Evolutionary conservation across 2,113 vertebrate genomes (phyloP).

Genomic region (Opisthocomus hoazin): DNA sequence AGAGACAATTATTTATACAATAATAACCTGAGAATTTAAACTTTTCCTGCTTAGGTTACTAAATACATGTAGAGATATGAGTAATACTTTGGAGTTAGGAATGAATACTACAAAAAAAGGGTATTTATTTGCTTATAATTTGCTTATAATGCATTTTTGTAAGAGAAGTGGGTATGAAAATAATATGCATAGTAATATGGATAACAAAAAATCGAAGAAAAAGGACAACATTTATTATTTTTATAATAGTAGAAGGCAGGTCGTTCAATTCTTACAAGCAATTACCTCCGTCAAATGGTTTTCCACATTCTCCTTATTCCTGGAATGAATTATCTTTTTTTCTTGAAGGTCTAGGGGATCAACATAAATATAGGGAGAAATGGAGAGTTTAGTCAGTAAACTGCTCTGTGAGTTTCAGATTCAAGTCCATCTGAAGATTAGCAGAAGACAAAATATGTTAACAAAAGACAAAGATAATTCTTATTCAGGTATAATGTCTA

Average conservation of each 20-base stretch:
- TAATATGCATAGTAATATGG: background rate
- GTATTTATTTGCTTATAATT: background rate
- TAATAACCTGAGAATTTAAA: background rate
- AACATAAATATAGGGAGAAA: background rate
- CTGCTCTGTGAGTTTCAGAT: background rate
- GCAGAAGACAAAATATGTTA: background rate
- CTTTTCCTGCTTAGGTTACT: background rate
- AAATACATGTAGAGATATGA: background rate
- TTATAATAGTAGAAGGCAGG: background rate
- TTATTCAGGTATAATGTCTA: too few species aligned
- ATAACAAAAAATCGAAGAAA: background rate
- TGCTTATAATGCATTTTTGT: background rate
- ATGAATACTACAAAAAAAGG: background rate
- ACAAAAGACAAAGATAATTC: background rate
- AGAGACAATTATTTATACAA: background rate
- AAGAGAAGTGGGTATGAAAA: background rate
- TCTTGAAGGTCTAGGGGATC: background rate
- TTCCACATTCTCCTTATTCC: background rate
- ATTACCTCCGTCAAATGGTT: background rate
- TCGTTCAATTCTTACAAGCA: background rate
- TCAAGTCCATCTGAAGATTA: background rate
- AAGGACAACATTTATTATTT: background rate
- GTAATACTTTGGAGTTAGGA: background rate
- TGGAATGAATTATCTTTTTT: background rate
- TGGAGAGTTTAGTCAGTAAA: background rate